Percentiles rank a stretch among this genome's conserved stretches.
These are phyloP conservation scores for Chroicocephalus ridibundus DNA, from an alignment of 2,113 vertebrate species.

Conservation along the genomic window DNA sequence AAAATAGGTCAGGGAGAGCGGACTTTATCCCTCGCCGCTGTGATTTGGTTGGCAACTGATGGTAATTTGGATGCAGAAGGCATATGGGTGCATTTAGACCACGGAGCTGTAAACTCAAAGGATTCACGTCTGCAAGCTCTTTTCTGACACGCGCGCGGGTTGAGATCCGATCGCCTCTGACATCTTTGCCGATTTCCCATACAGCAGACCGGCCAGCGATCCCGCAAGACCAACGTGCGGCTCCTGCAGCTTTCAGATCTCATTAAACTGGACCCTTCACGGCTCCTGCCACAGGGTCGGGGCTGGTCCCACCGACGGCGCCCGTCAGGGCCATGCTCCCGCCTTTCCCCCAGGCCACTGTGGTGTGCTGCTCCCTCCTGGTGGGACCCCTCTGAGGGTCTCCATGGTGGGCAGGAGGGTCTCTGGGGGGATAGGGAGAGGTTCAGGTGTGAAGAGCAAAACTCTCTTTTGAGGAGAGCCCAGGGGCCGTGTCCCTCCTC, in stretches of 20 bases:
- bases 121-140: neutral
- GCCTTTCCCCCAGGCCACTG: accelerated
- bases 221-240: accelerated
- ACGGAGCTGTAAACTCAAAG: neutral
- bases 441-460: accelerated
- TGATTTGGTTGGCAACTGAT: neutral
- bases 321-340: accelerated
- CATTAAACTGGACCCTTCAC: neutral
- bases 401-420: neutral
- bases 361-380: accelerated
- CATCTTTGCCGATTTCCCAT: neutral
- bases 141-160: neutral
- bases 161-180: conserved; percentile 38
- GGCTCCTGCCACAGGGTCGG: neutral
- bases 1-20: neutral
- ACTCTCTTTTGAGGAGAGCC: neutral
- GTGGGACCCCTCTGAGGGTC: accelerated
- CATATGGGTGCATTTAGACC: neutral
- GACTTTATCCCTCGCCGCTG: neutral
- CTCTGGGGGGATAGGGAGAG: neutral
- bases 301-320: accelerated
- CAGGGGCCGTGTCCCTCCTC: accelerated
- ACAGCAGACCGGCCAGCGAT: accelerated
- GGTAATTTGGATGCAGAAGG: neutral
- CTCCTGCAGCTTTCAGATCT: neutral